Evolutionary conservation across 1,140 invertebrate genomes (phyloP).

Genomic region (Panagrolaimus sp.): DNA sequence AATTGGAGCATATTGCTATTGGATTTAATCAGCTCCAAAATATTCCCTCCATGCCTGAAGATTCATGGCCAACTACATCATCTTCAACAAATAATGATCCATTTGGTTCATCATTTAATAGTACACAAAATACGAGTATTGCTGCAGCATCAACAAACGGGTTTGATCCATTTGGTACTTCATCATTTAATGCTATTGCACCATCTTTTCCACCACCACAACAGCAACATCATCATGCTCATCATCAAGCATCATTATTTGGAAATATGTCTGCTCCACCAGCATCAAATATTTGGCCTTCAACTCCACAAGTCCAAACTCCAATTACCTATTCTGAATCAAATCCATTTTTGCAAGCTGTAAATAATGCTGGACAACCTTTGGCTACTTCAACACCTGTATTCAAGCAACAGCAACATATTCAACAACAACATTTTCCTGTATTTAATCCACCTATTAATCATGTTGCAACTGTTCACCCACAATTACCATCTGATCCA

Average conservation of each 20-base stretch:
- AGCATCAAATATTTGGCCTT: background rate
- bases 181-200: background rate
- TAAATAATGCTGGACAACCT: background rate
- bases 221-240: conserved; percentile 22
- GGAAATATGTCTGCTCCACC: conserved; percentile 4
- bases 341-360: conserved; percentile 10
- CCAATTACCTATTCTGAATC: conserved; percentile 30
- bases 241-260: background rate
- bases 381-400: background rate
- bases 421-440: background rate
- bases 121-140: background rate
- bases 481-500: conserved; percentile 14
- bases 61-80: conserved; percentile 23
- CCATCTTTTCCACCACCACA: conserved; percentile 25
- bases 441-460: conserved; percentile 11
- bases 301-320: conserved; percentile 26
- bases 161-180: conserved; percentile 18
- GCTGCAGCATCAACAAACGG: background rate
- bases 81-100: background rate
- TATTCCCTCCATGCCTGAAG: conserved; percentile 43
- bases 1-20: conserved; percentile 76
- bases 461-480: conserved; percentile 4
- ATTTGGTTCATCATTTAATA: background rate
- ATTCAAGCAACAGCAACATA: background rate
- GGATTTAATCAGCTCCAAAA: conserved; percentile 60